Conservation (phyloP, 2,888 invertebrate species). For the Folsomia candida region DNA sequence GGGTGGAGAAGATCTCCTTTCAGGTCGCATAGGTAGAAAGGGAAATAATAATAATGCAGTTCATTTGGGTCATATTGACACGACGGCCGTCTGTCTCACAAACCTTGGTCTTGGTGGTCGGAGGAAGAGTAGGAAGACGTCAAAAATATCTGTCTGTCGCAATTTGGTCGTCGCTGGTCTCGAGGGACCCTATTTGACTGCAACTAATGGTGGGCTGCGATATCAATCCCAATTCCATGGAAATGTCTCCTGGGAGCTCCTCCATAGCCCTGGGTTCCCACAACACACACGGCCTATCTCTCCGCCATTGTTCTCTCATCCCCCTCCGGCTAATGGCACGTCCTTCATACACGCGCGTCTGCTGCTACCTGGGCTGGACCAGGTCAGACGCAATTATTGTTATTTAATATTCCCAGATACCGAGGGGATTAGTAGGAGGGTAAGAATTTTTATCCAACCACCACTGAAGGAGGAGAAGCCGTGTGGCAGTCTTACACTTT, state of each 20-base stretch:
- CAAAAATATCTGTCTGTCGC: conserved; percentile 50
- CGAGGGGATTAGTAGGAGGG: no score
- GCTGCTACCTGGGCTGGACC: conserved; percentile 17
- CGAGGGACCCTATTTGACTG: conserved; percentile 51
- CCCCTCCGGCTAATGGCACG: conserved; percentile 43
- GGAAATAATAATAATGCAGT: background rate
- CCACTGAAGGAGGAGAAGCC: conserved; percentile 33
- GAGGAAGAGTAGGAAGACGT: conserved; percentile 38
- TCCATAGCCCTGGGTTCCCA: conserved; percentile 48
- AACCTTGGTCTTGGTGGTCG: conserved; percentile 5
- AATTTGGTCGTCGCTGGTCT: conserved; percentile 51
- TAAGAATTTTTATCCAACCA: no score
- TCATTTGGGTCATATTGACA: no score
- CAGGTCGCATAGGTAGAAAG: background rate
- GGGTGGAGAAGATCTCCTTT: no score
- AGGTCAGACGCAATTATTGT: no score
- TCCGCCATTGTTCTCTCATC: conserved; percentile 47
- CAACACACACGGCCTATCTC: conserved; percentile 35
- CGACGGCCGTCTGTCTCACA: no score
- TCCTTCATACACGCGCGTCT: conserved; percentile 49
- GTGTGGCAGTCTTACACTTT: conserved; percentile 49
- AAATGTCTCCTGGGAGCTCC: conserved; percentile 48
- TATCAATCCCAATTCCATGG: conserved; percentile 51
- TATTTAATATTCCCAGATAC: no score
- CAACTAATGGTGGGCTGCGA: conserved; percentile 51